Conservation (phyloP, 2,113 vertebrate genomes). For the Colaptes auratus region DNA sequence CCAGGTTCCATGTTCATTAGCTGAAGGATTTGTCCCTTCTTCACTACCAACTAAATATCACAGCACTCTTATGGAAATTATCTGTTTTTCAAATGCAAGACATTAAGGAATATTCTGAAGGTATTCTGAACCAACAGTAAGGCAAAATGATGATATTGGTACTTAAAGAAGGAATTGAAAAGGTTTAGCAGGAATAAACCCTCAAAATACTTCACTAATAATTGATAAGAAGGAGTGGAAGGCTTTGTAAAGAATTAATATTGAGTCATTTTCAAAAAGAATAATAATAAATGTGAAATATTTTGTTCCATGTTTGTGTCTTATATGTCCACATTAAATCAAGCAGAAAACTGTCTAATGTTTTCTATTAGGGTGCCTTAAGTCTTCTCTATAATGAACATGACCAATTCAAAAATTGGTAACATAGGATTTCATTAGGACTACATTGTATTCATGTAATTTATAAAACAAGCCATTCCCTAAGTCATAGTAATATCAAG, state of each 20-base stretch:
- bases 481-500: conserved; percentile 21
- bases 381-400: background rate
- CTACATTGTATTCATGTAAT: conserved; percentile 7
- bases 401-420: background rate
- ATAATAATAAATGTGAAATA: background rate
- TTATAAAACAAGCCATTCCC: conserved; percentile 33
- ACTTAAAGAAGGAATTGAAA: background rate
- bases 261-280: background rate
- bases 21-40: background rate
- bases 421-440: background rate
- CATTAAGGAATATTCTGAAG: background rate
- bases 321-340: background rate
- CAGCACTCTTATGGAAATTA: background rate
- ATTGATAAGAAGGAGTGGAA: background rate
- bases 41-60: background rate
- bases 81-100: background rate
- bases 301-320: background rate
- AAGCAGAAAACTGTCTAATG: background rate
- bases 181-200: background rate
- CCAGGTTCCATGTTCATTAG: background rate
- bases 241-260: background rate
- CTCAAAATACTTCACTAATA: background rate
- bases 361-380: background rate
- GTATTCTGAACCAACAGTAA: background rate
- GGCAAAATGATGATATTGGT: background rate